Base-by-base conservation (phyloP, 2,888 invertebrate genomes). In the Idaea biselata region DNA sequence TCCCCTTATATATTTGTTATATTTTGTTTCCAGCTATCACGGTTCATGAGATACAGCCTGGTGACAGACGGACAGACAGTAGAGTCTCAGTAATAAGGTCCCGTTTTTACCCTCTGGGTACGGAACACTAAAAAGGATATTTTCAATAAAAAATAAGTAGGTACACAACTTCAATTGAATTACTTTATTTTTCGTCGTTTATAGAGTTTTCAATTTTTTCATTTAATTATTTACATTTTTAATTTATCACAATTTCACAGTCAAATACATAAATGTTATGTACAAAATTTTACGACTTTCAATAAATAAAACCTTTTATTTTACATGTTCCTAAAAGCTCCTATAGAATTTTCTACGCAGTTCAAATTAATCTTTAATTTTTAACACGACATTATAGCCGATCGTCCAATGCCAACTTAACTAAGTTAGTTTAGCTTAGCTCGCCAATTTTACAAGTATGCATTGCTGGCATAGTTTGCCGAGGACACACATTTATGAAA, bases 211-310 rank as follows among this genome's bases (percentile, higher is more conserved):
- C 63, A 65, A 1, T 73, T 67, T 72, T 71, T 76, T 75, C 73
- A 74, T 73, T 78, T 78, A 79, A 69, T 71, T 86, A 86, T 86
- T 78, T 86, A 86, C 86, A 87, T 72, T 71, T n/a, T 71, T 75
- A 61, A 72, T 85, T 86, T 87, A 87, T 87, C 86, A 86, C 86
- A 87, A 80, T 84, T 79, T 84, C 81, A 87, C 86, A 85, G 86
- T 86, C 86, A 86, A 55, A 80, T 82, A 84, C 77, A 82, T 80
- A 81, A 73, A 73, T 69, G 73, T 76, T 85, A 85, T 85, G 68
- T 85, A 85, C 85, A 85, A 77, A 73, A 74, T 64, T 68, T 66
- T 69, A 67, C 44, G 44, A 44, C 8, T 44, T 44, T 44, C 11
- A 44, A 44, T 44, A 44, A 44, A 44, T 14, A 44, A 44, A 44